Evolutionary conservation across 2,888 invertebrate species (phyloP), one percentile per base, ranked within the genome.

Genomic region (Malthinus flaveolus): DNA sequence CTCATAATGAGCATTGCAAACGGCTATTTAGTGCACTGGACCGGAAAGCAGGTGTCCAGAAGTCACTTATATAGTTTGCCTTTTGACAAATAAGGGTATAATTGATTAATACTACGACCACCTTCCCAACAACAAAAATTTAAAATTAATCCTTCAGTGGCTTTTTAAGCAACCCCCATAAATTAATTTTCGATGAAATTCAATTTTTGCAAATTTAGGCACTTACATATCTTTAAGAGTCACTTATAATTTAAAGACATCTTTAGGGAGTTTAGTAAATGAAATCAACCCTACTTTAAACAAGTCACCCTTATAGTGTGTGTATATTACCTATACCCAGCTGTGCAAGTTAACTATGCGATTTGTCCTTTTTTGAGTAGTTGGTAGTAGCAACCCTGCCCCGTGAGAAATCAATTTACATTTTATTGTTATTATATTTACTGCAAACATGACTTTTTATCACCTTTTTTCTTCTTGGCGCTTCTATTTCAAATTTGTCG

Each of bases 371-470:
- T 69, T 68, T 68, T 70, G 68, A 66, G 23, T 23, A 23, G 23
- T 23, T 3, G 23, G 3, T 3, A 23, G 3, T 23, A 71, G 63
- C 67, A 73, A 68, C 68, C 63, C 70, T 71, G 72, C 74, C 75
- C 76, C 75, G 73, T 76, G 77, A 76, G 76, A 77, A 76, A 76
- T 76, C 76, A 76, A 76, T 76, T 76, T 75, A 67, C 71, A 73
- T 75, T 76, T 76, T 76, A 76, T 76, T 76, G 75, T 75, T 76
- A 75, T 76, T 76, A 75, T 75, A 76, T 76, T 75, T 75, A 76
- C 75, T 75, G 67, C 70, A 74, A 75, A 74, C 72, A 74, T 69
- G 72, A 59, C 54, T 74, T 71, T 70, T 69, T 69, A 71, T 66
- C 64, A 65, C 65, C 62, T 64, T 62, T 68, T 63, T 56, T 66